Percentiles rank a stretch among this genome's conserved stretches.
phyloP scores from a whole-genome alignment of 1,140 invertebrate genomes.

The Pseudachorutes palmiensis region DNA sequence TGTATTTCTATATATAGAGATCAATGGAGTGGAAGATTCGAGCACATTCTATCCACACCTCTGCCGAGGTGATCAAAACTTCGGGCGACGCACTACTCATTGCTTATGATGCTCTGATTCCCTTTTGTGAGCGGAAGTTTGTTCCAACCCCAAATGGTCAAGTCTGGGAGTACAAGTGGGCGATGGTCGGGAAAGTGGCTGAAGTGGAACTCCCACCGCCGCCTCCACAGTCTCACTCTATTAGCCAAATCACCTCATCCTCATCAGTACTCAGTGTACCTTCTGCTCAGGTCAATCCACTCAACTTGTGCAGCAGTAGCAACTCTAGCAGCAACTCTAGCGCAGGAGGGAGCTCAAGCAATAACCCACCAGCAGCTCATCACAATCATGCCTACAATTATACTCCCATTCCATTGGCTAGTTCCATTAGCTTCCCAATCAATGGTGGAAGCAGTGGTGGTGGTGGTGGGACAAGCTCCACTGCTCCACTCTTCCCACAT shows the following conservation, averaged over 20 bases:
- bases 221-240: neutral
- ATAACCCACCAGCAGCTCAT: neutral
- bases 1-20: neutral
- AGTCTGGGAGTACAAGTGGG: slow-evolving; percentile 3
- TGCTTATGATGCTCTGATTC: neutral
- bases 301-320: neutral
- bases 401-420: neutral
- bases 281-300: slow-evolving; percentile 1
- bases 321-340: neutral
- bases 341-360: neutral
- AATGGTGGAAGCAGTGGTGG: too few relatives aligned
- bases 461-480: too few relatives aligned
- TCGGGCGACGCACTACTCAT: neutral
- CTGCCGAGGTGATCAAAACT: neutral
- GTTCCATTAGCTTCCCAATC: neutral
- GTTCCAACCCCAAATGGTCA: neutral
- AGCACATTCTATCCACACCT: neutral
- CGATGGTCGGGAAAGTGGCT: neutral
- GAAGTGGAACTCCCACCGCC: neutral
- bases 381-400: slow-evolving; percentile 1
- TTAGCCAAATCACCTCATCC: neutral
- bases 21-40: slow-evolving; percentile 2
- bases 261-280: neutral
- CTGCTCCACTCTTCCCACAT: too few relatives aligned
- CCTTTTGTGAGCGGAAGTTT: slow-evolving; percentile 3